Evolutionary conservation across 2,113 vertebrate species (phyloP).

Genomic region (Rallus limicola): DNA sequence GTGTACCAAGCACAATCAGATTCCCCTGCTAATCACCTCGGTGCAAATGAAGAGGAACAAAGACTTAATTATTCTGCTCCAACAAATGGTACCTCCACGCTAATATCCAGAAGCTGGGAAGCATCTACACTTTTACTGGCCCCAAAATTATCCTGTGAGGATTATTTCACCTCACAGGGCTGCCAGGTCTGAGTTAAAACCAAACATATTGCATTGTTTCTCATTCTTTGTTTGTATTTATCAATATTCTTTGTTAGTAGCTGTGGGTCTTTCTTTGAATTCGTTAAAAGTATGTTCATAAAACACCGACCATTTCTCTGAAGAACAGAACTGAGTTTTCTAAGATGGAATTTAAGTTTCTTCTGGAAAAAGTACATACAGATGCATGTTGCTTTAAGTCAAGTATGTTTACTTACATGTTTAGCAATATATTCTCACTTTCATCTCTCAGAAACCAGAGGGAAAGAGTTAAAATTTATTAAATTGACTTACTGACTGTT

Average conservation of each 20-base stretch:
- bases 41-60: neutral
- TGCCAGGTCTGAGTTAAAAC: neutral
- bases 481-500: constrained; percentile 17
- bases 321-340: neutral
- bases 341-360: neutral
- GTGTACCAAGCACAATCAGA: neutral
- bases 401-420: neutral
- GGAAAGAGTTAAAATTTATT: constrained; percentile 44
- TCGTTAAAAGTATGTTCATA: neutral
- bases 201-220: neutral
- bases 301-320: neutral
- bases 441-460: neutral
- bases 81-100: neutral
- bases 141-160: neutral
- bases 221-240: neutral
- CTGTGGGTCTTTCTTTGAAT: neutral
- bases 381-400: neutral
- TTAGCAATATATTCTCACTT: neutral
- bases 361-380: neutral
- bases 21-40: neutral
- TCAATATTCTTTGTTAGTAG: neutral
- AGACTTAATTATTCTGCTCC: neutral
- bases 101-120: neutral
- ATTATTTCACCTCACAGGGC: neutral
- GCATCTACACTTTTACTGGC: rapidly evolving